Evolutionary conservation across 2,888 invertebrate species (phyloP), one percentile per base, ranked within the genome.

Genomic region (Drosophila limbata): DNA sequence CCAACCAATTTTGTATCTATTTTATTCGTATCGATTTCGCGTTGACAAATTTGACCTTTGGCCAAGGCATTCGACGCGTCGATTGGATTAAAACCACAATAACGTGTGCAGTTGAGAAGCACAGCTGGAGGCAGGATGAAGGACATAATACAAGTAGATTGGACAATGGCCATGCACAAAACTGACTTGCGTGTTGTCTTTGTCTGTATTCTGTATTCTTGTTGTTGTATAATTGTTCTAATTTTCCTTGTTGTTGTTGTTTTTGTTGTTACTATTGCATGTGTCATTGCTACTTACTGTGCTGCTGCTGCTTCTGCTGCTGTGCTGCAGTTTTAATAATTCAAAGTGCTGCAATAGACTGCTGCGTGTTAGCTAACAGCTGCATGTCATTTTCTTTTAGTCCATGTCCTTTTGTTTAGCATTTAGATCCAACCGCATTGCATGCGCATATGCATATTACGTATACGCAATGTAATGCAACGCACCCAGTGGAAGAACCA

Each of bases 291-390:
- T 77, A 25, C 19, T 40, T 44, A 21, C 44, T 39, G 25, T 31
- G 48, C 17, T 21, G 31, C 4, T n/a, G 6, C 35, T 17, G 31
- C 40, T 51, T 35, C 50, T 72, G 59, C 39, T 48, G 51, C 52
- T 66, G 55, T 60, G 72, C 48, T 81, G 81, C 73, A 67, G 69
- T 84, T 81, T 83, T 87, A 83, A 83, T 83, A 83, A 87, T 87
- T 87, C 71, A 83, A 84, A 84, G 83, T 81, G 84, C 84, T 78
- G 70, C 83, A 79, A 72, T 72, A 70, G 80, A 79, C 67, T 64
- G 59, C 48, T 67, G 77, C 56, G 48, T 50, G 50, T 55, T 63
- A 39, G 37, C 31, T 37, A 28, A 31, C 76, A 35, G 55, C 57
- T 57, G 56, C 37, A 59, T 66, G 71, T 64, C 39, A 55, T 53